Percentiles rank a stretch among this genome's conserved stretches.
phyloP scores from a whole-genome alignment of 2,113 vertebrate genomes.

The Seriola aureovittata region DNA sequence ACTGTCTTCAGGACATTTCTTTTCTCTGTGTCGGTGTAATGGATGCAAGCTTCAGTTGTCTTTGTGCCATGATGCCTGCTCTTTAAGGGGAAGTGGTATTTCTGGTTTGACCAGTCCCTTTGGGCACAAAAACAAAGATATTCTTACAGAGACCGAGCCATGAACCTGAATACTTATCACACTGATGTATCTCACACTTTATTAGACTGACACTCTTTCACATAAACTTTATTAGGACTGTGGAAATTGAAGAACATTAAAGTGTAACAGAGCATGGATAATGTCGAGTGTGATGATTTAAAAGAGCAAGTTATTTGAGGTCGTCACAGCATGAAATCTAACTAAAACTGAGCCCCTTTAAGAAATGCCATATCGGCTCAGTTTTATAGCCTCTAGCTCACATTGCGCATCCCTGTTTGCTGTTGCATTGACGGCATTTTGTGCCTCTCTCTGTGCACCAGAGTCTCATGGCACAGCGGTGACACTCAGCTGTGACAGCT shows the following conservation, averaged over 20 bases:
- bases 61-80: conserved; percentile 40
- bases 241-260: conserved; percentile 67
- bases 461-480: conserved; percentile 29
- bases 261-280: conserved; percentile 70
- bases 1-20: conserved; percentile 59
- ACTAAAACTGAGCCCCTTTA: conserved; percentile 30
- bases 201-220: conserved; percentile 62
- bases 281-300: conserved; percentile 64
- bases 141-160: conserved; percentile 48
- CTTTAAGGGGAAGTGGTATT: conserved; percentile 57
- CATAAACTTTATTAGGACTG: conserved; percentile 73
- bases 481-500: conserved; percentile 67
- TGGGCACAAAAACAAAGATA: conserved; percentile 55
- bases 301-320: conserved; percentile 39
- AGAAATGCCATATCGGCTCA: conserved; percentile 17
- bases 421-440: conserved; percentile 18
- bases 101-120: conserved; percentile 66
- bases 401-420: neutral
- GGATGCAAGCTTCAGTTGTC: conserved; percentile 52
- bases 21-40: conserved; percentile 41
- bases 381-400: conserved; percentile 5
- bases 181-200: conserved; percentile 60
- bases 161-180: conserved; percentile 64
- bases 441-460: conserved; percentile 5
- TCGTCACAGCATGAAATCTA: conserved; percentile 49